Evolutionary conservation across 2,113 vertebrate genomes (phyloP).

Genomic region (Garra rufa): DNA sequence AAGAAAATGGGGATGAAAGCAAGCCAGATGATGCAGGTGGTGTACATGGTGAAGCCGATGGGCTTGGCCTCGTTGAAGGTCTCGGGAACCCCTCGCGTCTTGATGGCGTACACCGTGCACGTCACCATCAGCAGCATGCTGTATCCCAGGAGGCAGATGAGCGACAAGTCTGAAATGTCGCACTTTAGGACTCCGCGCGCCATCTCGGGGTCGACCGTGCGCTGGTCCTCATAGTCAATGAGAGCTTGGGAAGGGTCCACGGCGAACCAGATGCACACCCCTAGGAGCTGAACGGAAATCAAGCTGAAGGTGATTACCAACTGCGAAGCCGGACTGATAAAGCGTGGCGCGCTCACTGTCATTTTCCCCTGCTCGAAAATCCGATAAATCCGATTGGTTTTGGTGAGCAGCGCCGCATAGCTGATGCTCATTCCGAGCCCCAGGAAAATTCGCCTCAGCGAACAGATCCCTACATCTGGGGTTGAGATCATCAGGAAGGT

Average conservation of each 20-base stretch:
- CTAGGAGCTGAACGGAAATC: conserved; percentile 77
- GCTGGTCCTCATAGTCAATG: conserved; percentile 79
- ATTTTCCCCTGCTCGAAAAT: conserved; percentile 80
- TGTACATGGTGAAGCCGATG: conserved; percentile 89
- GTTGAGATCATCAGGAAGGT: conserved; percentile 80
- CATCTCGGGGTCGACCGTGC: conserved; percentile 70
- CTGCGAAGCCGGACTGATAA: conserved; percentile 79
- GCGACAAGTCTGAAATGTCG: conserved; percentile 81
- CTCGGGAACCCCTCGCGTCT: conserved; percentile 96
- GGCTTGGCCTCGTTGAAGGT: conserved; percentile 99
- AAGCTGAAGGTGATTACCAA: conserved; percentile 77
- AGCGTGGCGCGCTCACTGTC: conserved; percentile 75
- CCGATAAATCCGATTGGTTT: conserved; percentile 80
- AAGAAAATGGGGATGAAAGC: conserved; percentile 98
- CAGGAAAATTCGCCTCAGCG: conserved; percentile 77
- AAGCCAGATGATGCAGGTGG: conserved; percentile 81
- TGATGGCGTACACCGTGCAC: conserved; percentile 89
- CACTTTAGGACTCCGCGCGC: conserved; percentile 78
- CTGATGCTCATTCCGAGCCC: conserved; percentile 82
- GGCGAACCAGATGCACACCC: conserved; percentile 78
- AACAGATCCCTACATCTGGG: conserved; percentile 76
- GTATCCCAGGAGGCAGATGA: conserved; percentile 96
- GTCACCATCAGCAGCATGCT: conserved; percentile 99
- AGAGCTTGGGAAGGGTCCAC: conserved; percentile 77
- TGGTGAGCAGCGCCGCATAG: conserved; percentile 79